Conservation (phyloP, 1,140 invertebrate species). For the Drosophila nigrodunni region DNA sequence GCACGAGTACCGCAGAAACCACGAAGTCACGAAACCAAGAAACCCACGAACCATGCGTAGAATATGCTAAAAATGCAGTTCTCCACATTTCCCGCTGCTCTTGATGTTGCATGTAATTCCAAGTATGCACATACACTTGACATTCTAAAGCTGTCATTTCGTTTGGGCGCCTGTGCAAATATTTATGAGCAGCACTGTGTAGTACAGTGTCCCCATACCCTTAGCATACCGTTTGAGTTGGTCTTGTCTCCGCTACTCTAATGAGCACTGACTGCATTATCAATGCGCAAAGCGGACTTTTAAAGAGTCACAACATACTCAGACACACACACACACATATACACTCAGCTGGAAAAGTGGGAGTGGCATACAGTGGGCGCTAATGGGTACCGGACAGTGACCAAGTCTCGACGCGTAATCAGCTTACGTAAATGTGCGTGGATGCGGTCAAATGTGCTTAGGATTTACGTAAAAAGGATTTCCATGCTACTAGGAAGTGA, state of each 20-base stretch:
- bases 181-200: conserved; percentile 54
- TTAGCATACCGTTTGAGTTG: neutral
- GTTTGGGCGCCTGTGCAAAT: conserved; percentile 53
- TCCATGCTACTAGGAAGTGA: conserved; percentile 39
- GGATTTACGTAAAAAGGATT: conserved; percentile 67
- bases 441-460: conserved; percentile 64
- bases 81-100: neutral
- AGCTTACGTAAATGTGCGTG: conserved; percentile 76
- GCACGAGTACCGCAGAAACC: neutral
- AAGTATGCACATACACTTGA: conserved; percentile 62
- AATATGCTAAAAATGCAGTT: conserved; percentile 61
- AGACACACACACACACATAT: neutral
- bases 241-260: conserved; percentile 19
- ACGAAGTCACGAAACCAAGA: neutral
- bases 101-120: conserved; percentile 47
- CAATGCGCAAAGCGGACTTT: conserved; percentile 26
- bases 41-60: conserved; percentile 44
- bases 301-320: conserved; percentile 14
- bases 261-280: conserved; percentile 34
- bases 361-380: conserved; percentile 23
- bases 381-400: conserved; percentile 52
- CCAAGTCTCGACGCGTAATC: conserved; percentile 58
- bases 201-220: neutral
- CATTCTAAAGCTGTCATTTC: conserved; percentile 60
- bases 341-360: neutral